Base-by-base conservation (phyloP, 2,888 invertebrate species). In the Ophonus ardosiacus region DNA sequence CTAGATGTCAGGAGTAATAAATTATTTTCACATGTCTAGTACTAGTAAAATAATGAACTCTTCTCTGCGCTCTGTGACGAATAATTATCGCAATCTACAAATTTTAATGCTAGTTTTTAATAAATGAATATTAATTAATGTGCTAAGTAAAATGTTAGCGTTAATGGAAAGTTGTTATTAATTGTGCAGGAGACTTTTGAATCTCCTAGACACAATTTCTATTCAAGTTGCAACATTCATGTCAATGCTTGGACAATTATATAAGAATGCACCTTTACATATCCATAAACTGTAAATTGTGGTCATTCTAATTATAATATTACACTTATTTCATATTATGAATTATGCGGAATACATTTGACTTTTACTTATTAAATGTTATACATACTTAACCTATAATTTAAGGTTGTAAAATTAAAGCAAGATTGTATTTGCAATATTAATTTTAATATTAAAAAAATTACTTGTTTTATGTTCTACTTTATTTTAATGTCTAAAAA, bases 141-240 rank as follows among this genome's bases (percentile, higher is more conserved):
- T 38, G 68, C 68, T 68, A 38, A 68, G 68, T 68, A 68, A 68
- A 68, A 68, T 68, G 68, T 38, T 68, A 74, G 17, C 71, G 21
- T 43, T 74, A 74, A 74, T 74, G 43, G 71, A 74, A 74, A 74
- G 71, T 74, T 43, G 68, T 74, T 43, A 74, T 43, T 74, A 43
- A 74, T 74, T 74, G 43, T 74, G 21, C 71, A 17, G 15, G 43
- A 74, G 43, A 74, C 71, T 74, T 74, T 74, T 43, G 71, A 18
- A 43, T 74, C 71, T 74, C 71, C 71, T 74, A 74, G 71, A 74
- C 71, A 74, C 71, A 74, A 68, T 74, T 43, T 74, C 71, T 74
- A 43, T 40, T 68, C 68, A 68, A 31, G 71, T 74, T 74, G 43
- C 71, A 17, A 74, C 71, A 74, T 74, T 74, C 43, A 43, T 43